A percentile compares a stretch with the other conserved stretches of the same genome.
Evolutionary conservation across 2,113 vertebrate genomes (phyloP).

Genomic region (Ranitomeya imitator): DNA sequence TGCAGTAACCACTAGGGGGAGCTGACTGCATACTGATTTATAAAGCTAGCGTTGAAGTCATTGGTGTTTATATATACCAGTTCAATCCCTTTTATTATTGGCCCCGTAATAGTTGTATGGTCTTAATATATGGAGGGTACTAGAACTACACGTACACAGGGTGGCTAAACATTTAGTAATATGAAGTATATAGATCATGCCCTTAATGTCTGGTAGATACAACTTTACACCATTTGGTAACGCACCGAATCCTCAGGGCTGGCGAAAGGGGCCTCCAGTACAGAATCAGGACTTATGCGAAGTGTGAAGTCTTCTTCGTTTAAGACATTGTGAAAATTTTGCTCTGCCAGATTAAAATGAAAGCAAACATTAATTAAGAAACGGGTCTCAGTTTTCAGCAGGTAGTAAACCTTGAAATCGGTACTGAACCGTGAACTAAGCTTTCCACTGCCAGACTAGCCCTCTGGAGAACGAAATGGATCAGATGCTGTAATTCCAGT

Average conservation of each 20-base stretch:
- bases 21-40: not conserved
- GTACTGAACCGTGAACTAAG: not conserved
- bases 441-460: not conserved
- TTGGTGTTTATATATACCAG: too few relatives aligned
- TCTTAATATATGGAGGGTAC: not conserved
- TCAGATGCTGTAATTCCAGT: too few relatives aligned
- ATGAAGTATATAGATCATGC: not conserved
- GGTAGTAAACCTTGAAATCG: not conserved
- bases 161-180: too few relatives aligned
- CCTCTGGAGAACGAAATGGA: too few relatives aligned
- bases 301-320: constrained; percentile 19
- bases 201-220: not conserved
- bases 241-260: not conserved
- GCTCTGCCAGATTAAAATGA: constrained; percentile 8
- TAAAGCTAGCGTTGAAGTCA: not conserved
- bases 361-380: not conserved
- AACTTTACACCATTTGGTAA: not conserved
- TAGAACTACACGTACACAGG: too few relatives aligned
- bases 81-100: not conserved
- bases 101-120: not conserved
- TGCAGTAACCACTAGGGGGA: not conserved
- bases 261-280: not conserved
- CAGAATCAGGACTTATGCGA: constrained; percentile 23
- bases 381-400: not conserved
- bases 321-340: constrained; percentile 5